Evolutionary conservation across 1,140 invertebrate species (phyloP).

Genomic region (roundworm (Caenorhabditis elegans)): WBcel235 BX284606.5:602501-603000

Average conservation of each 20-base stretch:
- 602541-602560: not conserved
- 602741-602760: too few species aligned
- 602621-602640: too few species aligned
- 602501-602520: slow-evolving; percentile 37
- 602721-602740: too few species aligned
- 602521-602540: not conserved
- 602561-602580: not conserved
- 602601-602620: too few species aligned
- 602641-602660: too few species aligned
- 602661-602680: too few species aligned
- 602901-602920: not conserved
- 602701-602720: not conserved
- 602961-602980: slow-evolving; percentile 34
- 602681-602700: too few species aligned
- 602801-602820: not conserved
- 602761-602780: too few species aligned
- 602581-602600: too few species aligned
- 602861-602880: not conserved
- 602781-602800: too few species aligned
- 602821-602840: slow-evolving; percentile 17
- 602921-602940: slow-evolving; percentile 14
- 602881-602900: not conserved
- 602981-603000: slow-evolving; percentile 13
- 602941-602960: slow-evolving; percentile 28
- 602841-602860: not conserved